Base-by-base conservation (phyloP, 2,888 invertebrate species). In the Clunio marinus region DNA sequence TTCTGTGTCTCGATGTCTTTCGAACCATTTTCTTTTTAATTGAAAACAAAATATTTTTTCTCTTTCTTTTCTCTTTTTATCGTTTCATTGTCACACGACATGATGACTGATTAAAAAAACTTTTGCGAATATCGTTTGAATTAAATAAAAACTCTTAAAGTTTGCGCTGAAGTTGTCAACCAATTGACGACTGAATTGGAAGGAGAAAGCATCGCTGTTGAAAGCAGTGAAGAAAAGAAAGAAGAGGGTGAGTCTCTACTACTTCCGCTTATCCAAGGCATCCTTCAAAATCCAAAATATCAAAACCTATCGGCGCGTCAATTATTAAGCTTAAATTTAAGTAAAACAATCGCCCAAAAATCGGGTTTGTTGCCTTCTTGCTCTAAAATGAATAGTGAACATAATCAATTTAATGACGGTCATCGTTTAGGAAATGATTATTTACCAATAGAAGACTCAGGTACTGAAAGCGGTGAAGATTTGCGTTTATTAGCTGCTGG, bases 201-300 rank as follows among this genome's bases (percentile, higher is more conserved):
- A 15, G 13, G 35, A 5, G 57, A 25, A 27, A 27, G n/a, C 13
- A n/a, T 79, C 73, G 75, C 80, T 74, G 79, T 77, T 71, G 80
- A 78, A 71, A 79, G 77, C 63, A 78, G 77, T 32, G 24, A 55
- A 74, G 80, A 74, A 71, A 72, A 72, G 69, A 76, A 75, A 60
- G 69, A 70, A 66, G 77, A 87, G 81, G 88, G 89, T 88, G 89
- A 89, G 88, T 88, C 86, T 74, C 84, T 86, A 75, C 83, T 86
- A 73, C 83, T 86, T 74, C 86, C 86, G 75, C 82, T 86, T 77
- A 83, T 86, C 77, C 86, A 86, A 81, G 85, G 84, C 70, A 81
- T 86, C 76, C 81, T 86, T 76, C 83, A 84, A 70, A 74, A 68
- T 68, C 68, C 57, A 70, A 71, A 70, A 70, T 70, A 58, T 55